Conservation (phyloP, 2,113 vertebrate species). For the Astatoreochromis straeleni region DNA sequence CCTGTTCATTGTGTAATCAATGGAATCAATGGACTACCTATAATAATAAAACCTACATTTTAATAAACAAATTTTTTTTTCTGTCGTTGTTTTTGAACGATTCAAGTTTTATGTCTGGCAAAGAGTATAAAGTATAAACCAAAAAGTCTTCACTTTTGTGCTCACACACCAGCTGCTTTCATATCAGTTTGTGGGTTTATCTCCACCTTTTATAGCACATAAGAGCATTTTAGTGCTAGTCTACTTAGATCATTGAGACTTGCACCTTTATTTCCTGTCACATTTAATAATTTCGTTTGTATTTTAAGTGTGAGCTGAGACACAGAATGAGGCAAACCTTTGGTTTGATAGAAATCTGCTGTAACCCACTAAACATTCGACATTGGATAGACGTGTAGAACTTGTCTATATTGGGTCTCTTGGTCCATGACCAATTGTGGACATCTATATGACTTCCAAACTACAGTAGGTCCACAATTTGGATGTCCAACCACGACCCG, state of each 20-base stretch:
- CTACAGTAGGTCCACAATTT: neutral
- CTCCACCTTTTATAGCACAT: neutral
- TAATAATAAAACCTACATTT: neutral
- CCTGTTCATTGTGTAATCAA: neutral
- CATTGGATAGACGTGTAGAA: neutral
- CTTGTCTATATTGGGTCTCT: neutral
- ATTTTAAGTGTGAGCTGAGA: neutral
- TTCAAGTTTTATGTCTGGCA: neutral
- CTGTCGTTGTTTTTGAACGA: neutral
- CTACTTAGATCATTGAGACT: neutral
- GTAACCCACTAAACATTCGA: neutral
- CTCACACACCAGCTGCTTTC: neutral
- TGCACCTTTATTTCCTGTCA: slow-evolving; percentile 20
- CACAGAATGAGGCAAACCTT: neutral
- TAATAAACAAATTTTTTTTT: neutral
- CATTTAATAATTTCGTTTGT: neutral
- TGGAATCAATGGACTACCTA: neutral
- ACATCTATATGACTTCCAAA: neutral
- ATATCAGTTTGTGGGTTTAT: neutral
- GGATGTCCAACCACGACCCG: neutral
- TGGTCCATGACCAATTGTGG: neutral
- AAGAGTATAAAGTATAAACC: neutral
- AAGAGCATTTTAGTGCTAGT: neutral
- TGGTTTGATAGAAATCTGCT: neutral
- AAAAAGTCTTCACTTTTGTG: neutral